Percentiles rank a stretch among this genome's conserved stretches.
Conservation (phyloP, 2,797 vertebrate species). For the Gymnoscopelus microlampas region DNA sequence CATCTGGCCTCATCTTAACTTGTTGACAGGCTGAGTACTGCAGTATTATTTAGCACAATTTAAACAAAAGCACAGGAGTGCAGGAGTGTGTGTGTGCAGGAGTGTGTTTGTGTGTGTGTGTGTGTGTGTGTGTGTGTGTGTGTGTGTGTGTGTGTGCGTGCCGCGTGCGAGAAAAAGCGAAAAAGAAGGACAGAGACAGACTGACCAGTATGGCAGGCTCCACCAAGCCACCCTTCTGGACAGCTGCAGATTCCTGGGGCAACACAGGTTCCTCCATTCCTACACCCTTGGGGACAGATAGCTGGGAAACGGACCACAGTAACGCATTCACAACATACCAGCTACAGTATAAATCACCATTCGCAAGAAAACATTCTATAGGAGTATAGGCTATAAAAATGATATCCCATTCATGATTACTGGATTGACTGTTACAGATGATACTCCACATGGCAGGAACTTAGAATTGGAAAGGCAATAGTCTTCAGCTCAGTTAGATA, state of each 20-base stretch:
- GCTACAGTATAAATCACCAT: conserved; percentile 4
- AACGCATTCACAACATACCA: conserved; percentile 21
- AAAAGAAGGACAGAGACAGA: not conserved
- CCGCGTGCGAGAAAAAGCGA: not conserved
- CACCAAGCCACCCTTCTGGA: conserved; percentile 86
- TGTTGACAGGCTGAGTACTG: conserved; percentile 7
- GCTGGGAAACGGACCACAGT: conserved; percentile 74
- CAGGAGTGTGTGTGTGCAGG: not conserved
- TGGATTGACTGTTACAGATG: not conserved
- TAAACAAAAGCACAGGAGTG: not conserved
- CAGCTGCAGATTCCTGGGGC: conserved; percentile 91
- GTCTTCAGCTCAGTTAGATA: not conserved
- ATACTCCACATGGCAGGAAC: not conserved
- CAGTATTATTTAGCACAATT: not conserved
- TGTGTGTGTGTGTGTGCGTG: not conserved
- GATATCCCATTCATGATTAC: conserved; percentile 1
- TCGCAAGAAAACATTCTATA: conserved; percentile 13
- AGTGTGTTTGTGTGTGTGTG: too few relatives aligned
- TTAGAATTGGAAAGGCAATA: conserved; percentile 15
- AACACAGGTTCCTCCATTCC: conserved; percentile 86
- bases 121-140: not conserved
- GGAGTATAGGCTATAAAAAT: not conserved
- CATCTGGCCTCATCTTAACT: not conserved
- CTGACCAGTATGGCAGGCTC: conserved; percentile 87
- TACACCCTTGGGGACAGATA: conserved; percentile 88